Evolutionary conservation across 2,113 vertebrate genomes (phyloP).

Genomic region (Thomomys bottae): DNA sequence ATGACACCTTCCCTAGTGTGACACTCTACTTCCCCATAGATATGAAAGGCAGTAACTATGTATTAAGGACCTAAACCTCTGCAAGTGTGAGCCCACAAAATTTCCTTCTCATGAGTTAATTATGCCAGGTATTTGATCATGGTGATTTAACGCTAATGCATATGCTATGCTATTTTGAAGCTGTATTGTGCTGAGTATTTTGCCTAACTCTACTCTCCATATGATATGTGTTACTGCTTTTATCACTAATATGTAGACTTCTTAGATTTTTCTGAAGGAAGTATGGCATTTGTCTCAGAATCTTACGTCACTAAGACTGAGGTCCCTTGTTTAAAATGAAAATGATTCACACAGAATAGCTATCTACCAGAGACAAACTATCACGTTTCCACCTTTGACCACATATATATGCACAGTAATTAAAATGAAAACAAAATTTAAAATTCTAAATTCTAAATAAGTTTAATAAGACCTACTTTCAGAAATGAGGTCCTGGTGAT

Average conservation of each 20-base stretch:
- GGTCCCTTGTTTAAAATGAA: not conserved
- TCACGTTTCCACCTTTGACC: not conserved
- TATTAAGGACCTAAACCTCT: not conserved
- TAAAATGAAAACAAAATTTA: not conserved
- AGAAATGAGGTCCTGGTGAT: not conserved
- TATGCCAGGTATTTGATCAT: too few relatives aligned
- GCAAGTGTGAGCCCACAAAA: not conserved
- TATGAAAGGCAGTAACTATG: rapidly evolving
- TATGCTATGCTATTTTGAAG: not conserved
- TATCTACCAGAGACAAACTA: not conserved
- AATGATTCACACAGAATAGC: rapidly evolving
- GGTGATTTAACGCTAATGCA: not conserved
- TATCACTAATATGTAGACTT: not conserved
- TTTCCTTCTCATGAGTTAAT: not conserved
- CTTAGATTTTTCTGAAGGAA: not conserved
- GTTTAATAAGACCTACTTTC: not conserved
- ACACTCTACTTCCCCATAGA: not conserved
- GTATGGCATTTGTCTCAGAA: not conserved
- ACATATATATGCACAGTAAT: not conserved
- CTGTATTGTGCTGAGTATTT: not conserved
- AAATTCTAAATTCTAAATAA: not conserved
- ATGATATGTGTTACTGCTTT: not conserved
- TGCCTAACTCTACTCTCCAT: not conserved
- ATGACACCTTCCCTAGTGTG: rapidly evolving
- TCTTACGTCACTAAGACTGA: not conserved